Base-by-base conservation (phyloP, 2,797 vertebrate genomes). In the Spinibarbus caldwelli region DNA sequence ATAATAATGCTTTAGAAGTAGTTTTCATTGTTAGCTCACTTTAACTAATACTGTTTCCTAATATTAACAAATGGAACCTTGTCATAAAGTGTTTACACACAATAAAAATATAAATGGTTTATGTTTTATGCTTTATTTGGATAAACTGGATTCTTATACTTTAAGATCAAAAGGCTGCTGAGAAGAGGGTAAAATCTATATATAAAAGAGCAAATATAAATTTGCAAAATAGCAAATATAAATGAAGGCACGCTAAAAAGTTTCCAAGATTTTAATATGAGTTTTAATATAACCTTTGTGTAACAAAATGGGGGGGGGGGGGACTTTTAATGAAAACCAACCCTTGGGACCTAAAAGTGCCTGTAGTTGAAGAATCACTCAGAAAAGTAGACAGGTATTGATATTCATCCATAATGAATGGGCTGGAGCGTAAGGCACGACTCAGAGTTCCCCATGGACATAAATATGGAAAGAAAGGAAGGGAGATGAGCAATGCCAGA, bases 401-500 rank as follows among this genome's bases (percentile, higher is more conserved):
- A 82, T 82, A 62, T 62, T 73, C 26, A 21, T 82, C 41, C 54
- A 59, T 82, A 62, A 82, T 73, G 26, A 72, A 72, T 62, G 80
- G 36, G 26, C 67, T 43, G 4, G 54, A 73, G 68, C 19, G 2
- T 36, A 71, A 82, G 36, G 41, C 70, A 73, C 36, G n/a, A 21
- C 49, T 54, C 66, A 82, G 36, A 72, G 38, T n/a, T 62, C 68
- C 70, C 68, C 70, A 45, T 59, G 68, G 70, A 62, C 36, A 72
- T 57, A 36, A 72, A 72, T 82, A 59, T 82, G 68, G 80, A 82
- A 31, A 82, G 68, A 34, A 82, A 82, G 26, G 38, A 64, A 72
- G 80, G 23, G 71, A 66, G 41, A 72, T 73, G 70, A 64, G 41
- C 19, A 34, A 62, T 64, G 70, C 70, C 52, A 72, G 29, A 62